phyloP scores from a whole-genome alignment of 2,113 vertebrate species.

The Peromyscus polionotus region DNA sequence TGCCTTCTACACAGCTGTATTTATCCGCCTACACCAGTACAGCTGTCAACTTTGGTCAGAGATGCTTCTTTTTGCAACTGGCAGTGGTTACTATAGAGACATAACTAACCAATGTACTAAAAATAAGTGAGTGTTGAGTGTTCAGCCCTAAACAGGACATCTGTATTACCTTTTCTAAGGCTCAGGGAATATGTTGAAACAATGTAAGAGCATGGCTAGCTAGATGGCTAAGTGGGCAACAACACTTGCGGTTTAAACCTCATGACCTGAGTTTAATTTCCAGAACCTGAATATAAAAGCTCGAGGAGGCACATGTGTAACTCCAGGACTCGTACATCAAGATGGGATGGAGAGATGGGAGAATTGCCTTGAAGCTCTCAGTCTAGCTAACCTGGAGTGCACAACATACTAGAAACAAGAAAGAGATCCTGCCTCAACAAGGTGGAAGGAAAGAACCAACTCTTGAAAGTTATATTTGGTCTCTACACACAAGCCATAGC shows the following conservation, averaged over 20 bases:
- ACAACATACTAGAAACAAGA: not conserved
- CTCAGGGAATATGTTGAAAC: not conserved
- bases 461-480: not conserved
- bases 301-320: not conserved
- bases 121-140: not conserved
- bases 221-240: not conserved
- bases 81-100: not conserved
- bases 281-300: not conserved
- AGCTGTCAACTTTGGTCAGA: not conserved
- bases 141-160: not conserved
- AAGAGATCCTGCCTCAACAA: not conserved
- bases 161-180: not conserved
- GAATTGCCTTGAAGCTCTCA: not conserved
- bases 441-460: not conserved
- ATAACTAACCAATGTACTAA: not conserved
- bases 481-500: not conserved
- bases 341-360: not conserved
- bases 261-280: not conserved
- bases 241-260: not conserved
- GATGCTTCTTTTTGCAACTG: not conserved
- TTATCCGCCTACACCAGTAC: not conserved
- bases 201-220: not conserved
- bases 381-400: not conserved
- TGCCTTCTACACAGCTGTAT: not conserved
- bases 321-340: not conserved